Percentiles rank a stretch among this genome's conserved stretches.
phyloP scores from a whole-genome alignment of 64 coral and sea anemone genomes.

The Acropora yongei region DNA sequence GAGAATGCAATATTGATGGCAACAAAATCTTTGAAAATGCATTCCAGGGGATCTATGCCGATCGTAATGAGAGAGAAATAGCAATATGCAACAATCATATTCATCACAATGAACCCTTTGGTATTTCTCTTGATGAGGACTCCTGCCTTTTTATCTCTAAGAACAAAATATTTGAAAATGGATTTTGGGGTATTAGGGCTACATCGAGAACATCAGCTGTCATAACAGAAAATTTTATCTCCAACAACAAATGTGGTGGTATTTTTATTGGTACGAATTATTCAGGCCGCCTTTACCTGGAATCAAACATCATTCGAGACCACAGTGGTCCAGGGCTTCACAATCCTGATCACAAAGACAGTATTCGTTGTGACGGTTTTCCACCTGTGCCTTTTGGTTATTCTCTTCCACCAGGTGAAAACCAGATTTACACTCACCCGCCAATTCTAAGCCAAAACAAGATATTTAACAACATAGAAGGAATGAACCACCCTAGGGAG shows the following conservation, averaged over 20 bases:
- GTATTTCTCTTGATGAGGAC: constrained; percentile 40
- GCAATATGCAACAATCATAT: constrained; percentile 34
- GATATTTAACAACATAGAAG: constrained; percentile 55
- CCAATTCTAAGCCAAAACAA: constrained; percentile 31
- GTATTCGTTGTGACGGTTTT: neutral
- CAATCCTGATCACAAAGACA: neutral
- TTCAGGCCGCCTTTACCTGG: constrained; percentile 56
- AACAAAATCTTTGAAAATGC: constrained; percentile 80
- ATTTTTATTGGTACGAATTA: constrained; percentile 70
- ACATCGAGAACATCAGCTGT: constrained; percentile 52
- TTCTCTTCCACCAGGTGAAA: constrained; percentile 60
- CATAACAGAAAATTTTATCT: constrained; percentile 55
- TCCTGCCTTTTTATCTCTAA: neutral
- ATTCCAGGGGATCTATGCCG: constrained; percentile 9
- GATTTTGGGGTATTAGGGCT: constrained; percentile 61
- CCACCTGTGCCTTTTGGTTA: neutral
- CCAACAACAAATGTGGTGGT: constrained; percentile 82
- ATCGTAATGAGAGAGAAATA: neutral
- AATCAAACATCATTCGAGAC: constrained; percentile 65
- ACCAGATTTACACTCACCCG: constrained; percentile 19
- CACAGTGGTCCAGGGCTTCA: constrained; percentile 77
- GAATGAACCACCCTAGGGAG: constrained; percentile 68
- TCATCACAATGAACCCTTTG: constrained; percentile 77
- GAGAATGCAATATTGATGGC: constrained; percentile 15
- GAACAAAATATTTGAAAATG: constrained; percentile 81